Conservation (phyloP, 2,888 invertebrate genomes). For the Adelphocoris suturalis region DNA sequence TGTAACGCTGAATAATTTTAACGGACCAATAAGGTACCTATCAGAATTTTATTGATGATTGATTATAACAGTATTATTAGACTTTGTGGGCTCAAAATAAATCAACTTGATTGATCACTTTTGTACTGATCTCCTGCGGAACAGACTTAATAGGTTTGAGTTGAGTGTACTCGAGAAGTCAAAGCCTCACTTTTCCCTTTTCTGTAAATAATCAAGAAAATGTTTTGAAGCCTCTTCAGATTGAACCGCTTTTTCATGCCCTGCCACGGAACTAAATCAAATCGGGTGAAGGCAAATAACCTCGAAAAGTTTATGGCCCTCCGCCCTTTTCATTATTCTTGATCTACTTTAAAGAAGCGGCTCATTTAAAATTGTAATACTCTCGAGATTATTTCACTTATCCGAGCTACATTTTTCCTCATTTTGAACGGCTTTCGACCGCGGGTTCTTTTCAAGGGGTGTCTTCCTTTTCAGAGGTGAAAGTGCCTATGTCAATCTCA, state of each 20-base stretch:
- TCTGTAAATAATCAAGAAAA: neutral
- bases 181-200: too few relatives aligned
- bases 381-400: constrained; percentile 27
- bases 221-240: neutral
- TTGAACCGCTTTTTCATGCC: neutral
- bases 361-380: constrained; percentile 39
- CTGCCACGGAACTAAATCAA: neutral
- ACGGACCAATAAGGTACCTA: too few relatives aligned
- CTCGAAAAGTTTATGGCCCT: constrained; percentile 1
- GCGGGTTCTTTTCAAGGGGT: neutral
- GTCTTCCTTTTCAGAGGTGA: neutral
- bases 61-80: too few relatives aligned
- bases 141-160: too few relatives aligned
- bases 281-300: neutral
- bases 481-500: neutral
- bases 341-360: neutral
- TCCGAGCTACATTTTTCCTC: neutral
- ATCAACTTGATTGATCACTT: too few relatives aligned
- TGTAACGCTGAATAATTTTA: too few relatives aligned
- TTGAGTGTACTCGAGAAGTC: too few relatives aligned
- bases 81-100: too few relatives aligned
- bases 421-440: constrained; percentile 1
- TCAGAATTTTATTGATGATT: too few relatives aligned
- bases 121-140: too few relatives aligned
- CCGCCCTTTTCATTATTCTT: neutral